Base-by-base conservation (phyloP, 2,888 invertebrate species). In the Tribolium freemani region DNA sequence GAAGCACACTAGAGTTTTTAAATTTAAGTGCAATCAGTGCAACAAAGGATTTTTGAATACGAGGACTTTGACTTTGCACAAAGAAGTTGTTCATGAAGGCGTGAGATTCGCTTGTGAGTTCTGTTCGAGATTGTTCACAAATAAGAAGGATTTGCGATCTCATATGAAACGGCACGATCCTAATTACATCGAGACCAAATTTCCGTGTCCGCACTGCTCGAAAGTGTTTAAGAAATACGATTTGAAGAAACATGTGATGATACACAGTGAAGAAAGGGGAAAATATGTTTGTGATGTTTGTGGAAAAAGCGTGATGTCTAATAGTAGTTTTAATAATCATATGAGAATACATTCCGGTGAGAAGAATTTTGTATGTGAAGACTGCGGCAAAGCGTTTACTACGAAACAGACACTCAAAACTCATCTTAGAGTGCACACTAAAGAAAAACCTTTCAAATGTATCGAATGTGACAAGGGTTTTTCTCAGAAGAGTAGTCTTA, bases 1-100 rank as follows among this genome's bases (percentile, higher is more conserved):
- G 58, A 6, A 68, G 91, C 77, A 83, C 87, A 0, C 83, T 87
- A 0, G 84, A 89, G 8, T 91, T 91, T 78, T 87, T 87, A 0
- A 87, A 88, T 84, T 79, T 60, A 79, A 80, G 26, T 79, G 85
- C 72, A 76, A 76, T 5, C 50, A 77, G 10, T 83, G 83, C 58
- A 73, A 74, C 9, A 78, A 77, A 53, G 77, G 79, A 5, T 83
- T 79, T 64, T 78, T 78, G 38, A 79, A 73, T 21, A 69, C 72
- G 16, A 73, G 72, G 20, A 78, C 78, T 58, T 71, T 81, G 8
- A 76, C 71, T 5, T 58, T 71, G 2, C 82, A 82, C 63, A 71
- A 75, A 26, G 71, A 76, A 56, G 77, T 78, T 48, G 78, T 78
- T 9, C 83, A 83, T 70, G 77, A 81, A 68, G 81, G 79, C 20